Conservation (phyloP, 1,140 invertebrate genomes). For the Drosophila sp. region DNA sequence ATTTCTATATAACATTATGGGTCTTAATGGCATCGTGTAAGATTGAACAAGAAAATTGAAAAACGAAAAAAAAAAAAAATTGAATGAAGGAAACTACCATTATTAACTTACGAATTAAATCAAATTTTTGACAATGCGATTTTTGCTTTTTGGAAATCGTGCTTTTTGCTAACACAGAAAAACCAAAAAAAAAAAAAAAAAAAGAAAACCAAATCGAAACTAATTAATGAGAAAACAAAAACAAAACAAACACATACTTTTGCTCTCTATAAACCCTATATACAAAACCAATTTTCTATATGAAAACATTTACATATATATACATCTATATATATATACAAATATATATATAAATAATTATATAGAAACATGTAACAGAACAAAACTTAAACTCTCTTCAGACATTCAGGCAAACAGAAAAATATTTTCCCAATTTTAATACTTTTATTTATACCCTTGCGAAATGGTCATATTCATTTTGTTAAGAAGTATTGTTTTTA, state of each 20-base stretch:
- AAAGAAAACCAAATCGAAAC: slow-evolving; percentile 34
- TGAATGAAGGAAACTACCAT: slow-evolving; percentile 53
- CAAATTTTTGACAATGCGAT: slow-evolving; percentile 77
- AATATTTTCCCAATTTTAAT: not conserved
- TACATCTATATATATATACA: slow-evolving; percentile 43
- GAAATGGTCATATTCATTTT: no score
- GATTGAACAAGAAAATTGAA: slow-evolving; percentile 11
- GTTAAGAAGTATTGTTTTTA: no score
- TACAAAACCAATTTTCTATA: slow-evolving; percentile 70
- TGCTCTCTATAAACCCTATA: slow-evolving; percentile 73
- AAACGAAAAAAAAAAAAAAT: slow-evolving; percentile 18
- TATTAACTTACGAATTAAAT: slow-evolving; percentile 74
- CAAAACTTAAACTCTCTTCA: slow-evolving; percentile 30
- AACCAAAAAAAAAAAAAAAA: slow-evolving; percentile 36
- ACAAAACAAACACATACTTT: slow-evolving; percentile 47
- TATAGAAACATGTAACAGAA: slow-evolving; percentile 44
- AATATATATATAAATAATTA: slow-evolving; percentile 22
- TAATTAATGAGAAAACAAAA: slow-evolving; percentile 51
- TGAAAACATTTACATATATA: slow-evolving; percentile 50
- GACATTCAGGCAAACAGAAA: slow-evolving; percentile 14
- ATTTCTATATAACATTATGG: slow-evolving; percentile 45
- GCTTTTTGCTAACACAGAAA: slow-evolving; percentile 66
- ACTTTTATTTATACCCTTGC: not conserved
- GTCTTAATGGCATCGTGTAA: slow-evolving; percentile 45
- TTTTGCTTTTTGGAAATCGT: slow-evolving; percentile 79